Evolutionary conservation across 2,888 invertebrate genomes (phyloP).

Genomic region (Xylocampa areola): DNA sequence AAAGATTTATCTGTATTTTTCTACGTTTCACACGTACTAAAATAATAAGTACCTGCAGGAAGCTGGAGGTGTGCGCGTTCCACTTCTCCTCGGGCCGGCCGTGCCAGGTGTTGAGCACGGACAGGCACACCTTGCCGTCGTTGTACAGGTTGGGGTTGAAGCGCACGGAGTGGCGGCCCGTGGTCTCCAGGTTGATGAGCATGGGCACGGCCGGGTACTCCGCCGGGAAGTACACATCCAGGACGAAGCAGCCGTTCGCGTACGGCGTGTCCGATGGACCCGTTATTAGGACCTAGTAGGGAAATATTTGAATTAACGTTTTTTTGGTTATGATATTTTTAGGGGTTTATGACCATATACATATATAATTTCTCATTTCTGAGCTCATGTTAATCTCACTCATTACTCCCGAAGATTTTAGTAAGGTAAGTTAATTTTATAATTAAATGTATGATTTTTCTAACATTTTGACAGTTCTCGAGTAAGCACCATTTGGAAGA

Average conservation of each 20-base stretch:
- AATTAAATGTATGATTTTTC: too few species aligned
- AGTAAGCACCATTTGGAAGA: too few species aligned
- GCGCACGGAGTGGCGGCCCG: slow-evolving; percentile 96
- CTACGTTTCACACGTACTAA: neutral
- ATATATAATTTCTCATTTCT: too few species aligned
- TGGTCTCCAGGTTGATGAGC: slow-evolving; percentile 97
- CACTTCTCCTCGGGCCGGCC: slow-evolving; percentile 99
- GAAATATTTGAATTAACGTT: neutral
- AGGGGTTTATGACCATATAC: too few species aligned
- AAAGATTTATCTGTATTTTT: too few species aligned
- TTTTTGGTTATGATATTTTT: too few species aligned
- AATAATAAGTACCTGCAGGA: slow-evolving; percentile 90
- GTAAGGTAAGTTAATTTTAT: too few species aligned
- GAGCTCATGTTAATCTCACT: too few species aligned
- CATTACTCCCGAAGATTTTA: too few species aligned
- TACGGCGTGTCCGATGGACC: slow-evolving; percentile 97
- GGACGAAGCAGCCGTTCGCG: slow-evolving; percentile 97
- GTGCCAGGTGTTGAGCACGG: slow-evolving; percentile 98
- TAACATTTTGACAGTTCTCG: too few species aligned
- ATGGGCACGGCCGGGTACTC: slow-evolving; percentile 95
- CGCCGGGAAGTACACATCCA: slow-evolving; percentile 97
- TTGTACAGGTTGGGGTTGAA: slow-evolving; percentile 98
- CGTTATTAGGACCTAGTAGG: slow-evolving; percentile 94
- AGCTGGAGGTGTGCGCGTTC: slow-evolving; percentile 98
- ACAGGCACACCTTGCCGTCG: slow-evolving; percentile 97